These are phyloP conservation scores for Leucopternis melanops DNA, from an alignment of 2,113 vertebrate genomes.

Conservation along the genomic window DNA sequence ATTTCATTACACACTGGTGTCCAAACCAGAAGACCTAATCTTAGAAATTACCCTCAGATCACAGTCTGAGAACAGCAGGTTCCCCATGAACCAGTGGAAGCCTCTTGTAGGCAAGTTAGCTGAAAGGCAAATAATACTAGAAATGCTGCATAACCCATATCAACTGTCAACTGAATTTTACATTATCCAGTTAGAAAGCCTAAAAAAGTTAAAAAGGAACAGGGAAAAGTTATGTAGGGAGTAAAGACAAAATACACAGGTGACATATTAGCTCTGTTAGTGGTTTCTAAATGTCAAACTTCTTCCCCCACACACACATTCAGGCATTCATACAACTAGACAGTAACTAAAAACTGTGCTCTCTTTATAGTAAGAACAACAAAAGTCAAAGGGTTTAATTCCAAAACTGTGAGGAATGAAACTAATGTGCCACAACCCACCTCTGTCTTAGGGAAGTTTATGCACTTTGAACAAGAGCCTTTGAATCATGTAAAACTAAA, in stretches of 20 bases:
- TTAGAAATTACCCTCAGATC: background rate
- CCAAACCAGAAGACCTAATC: background rate
- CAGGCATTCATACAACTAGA: slow-evolving; percentile 17
- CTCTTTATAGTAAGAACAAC: slow-evolving; percentile 51
- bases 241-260: slow-evolving; percentile 37
- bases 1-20: background rate
- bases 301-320: slow-evolving; percentile 21
- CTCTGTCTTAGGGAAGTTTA: slow-evolving; percentile 3
- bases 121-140: background rate
- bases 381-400: slow-evolving; percentile 57
- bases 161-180: background rate
- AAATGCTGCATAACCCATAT: background rate
- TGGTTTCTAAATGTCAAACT: slow-evolving; percentile 56
- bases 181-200: background rate
- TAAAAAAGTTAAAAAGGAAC: background rate
- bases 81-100: background rate
- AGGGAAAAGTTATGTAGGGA: background rate
- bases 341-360: slow-evolving; percentile 54
- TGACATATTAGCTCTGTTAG: slow-evolving; percentile 35
- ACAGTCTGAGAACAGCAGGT: background rate
- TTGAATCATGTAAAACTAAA: slow-evolving; percentile 12
- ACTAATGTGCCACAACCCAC: slow-evolving; percentile 54
- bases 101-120: background rate
- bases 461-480: slow-evolving; percentile 20
- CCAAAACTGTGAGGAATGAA: slow-evolving; percentile 61